Evolutionary conservation across 2,888 invertebrate species (phyloP).

Genomic region (Matsumyia berberina): DNA sequence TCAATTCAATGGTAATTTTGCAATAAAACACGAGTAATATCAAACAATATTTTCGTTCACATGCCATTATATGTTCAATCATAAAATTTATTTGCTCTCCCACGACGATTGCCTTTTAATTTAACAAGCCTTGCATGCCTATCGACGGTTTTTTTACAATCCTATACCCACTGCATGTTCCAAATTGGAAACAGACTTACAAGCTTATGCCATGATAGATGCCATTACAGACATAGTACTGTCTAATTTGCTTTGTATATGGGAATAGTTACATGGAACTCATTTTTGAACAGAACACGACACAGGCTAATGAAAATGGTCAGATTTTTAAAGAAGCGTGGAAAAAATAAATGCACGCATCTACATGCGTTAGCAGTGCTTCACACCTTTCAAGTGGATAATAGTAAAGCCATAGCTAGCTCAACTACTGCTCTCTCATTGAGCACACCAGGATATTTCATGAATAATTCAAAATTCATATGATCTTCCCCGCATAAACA

Average conservation of each 20-base stretch:
- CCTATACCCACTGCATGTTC: no score
- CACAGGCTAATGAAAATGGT: background rate
- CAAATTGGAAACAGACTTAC: no score
- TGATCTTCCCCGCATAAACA: conserved; percentile 42
- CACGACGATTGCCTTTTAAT: conserved; percentile 33
- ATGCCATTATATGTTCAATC: background rate
- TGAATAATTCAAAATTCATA: conserved; percentile 52
- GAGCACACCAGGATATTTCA: conserved; percentile 23
- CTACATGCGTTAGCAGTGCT: conserved; percentile 33
- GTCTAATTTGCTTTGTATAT: background rate
- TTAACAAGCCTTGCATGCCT: conserved; percentile 11
- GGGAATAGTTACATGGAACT: no score
- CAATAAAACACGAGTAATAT: conserved; percentile 36
- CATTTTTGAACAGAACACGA: no score
- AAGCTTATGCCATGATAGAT: no score
- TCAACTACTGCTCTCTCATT: no score
- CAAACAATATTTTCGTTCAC: no score
- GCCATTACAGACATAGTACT: background rate
- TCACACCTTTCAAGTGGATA: conserved; percentile 42
- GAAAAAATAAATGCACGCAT: conserved; percentile 3
- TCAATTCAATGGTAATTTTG: conserved; percentile 35
- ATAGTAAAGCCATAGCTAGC: conserved; percentile 15
- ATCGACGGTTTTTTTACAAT: background rate
- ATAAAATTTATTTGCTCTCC: conserved; percentile 14
- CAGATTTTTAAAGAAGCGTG: no score